These are phyloP conservation scores for Zosterops borbonicus DNA, from an alignment of 2,113 vertebrate genomes.

Conservation along the genomic window DNA sequence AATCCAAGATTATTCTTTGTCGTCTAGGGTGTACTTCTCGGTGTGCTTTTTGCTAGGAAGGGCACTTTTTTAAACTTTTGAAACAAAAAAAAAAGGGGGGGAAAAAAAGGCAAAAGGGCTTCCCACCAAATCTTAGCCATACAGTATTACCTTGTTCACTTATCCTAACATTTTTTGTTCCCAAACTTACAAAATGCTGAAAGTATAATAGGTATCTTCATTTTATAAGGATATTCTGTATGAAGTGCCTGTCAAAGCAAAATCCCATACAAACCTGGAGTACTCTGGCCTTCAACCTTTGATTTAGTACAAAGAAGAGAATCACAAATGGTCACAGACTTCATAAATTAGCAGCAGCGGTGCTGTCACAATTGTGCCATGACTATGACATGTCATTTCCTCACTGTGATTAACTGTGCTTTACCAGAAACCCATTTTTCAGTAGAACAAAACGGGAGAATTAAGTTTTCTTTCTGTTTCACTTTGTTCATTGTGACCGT, in stretches of 20 bases:
- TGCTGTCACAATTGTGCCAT: slow-evolving; percentile 1
- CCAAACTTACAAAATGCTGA: neutral
- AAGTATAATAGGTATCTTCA: neutral
- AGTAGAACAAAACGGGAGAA: neutral
- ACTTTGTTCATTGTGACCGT: neutral
- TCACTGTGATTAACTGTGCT: neutral
- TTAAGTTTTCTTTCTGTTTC: slow-evolving; percentile 23
- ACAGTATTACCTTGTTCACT: neutral
- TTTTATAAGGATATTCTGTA: neutral
- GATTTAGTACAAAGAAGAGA: neutral
- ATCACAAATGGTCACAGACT: neutral
- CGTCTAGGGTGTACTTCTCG: neutral
- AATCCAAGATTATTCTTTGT: neutral
- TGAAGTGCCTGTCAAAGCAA: neutral
- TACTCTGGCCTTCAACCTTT: neutral
- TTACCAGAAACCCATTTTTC: slow-evolving; percentile 24
- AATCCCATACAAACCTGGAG: neutral
- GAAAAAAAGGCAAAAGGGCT: rapidly evolving
- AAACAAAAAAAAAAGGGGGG: neutral
- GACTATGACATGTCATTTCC: neutral
- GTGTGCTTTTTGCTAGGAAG: neutral
- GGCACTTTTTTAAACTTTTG: neutral
- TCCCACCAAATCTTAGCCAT: neutral
- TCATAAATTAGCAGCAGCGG: neutral
- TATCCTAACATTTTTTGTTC: neutral